Base-by-base conservation (phyloP, 2,888 invertebrate species). In the Imbricaverruca yamaguchii region DNA sequence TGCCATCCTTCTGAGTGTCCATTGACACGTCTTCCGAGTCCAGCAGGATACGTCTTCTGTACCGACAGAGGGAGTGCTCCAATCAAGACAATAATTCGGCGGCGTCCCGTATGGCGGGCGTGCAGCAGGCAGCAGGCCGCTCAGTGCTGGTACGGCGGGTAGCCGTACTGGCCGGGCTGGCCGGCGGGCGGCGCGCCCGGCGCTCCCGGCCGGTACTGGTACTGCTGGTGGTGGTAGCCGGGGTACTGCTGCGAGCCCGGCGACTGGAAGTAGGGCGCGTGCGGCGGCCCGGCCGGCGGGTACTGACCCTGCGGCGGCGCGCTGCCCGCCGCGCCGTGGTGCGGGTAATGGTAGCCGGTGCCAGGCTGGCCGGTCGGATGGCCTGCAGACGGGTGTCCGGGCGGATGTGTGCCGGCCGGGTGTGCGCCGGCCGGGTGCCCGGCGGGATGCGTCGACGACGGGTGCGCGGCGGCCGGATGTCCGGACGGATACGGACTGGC, bases 121-220 rank as follows among this genome's bases (percentile, higher is more conserved):
- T 4, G 2, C 39, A 39, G 39, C 39, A 39, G 39, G 39, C 39
- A 39, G 39, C 39, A 39, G 39, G 39, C 61, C 11, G 69, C 39
- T 74, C 53, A 74, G 55, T 74, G 78, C 57, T 78, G 78, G 57
- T 78, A 78, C 21, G 78, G 78, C 56, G 78, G 78, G 78, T 78
- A 74, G 53, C 74, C 74, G 74, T 74, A 78, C 57, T 78, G 78
- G 15, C 21, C 78, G 8, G 56, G 57, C 78, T 78, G 78, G 57
- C 57, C 78, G 57, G 78, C 78, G 8, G 78, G 57, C 56, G 78
- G 78, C 4, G 78, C 78, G 74, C 74, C 74, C 23, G 57, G 56
- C 4, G 78, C 57, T 12, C 12, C 78, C 56, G 78, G 78, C n/a
- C 78, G 56, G 78, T 78, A 78, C 78, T 78, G 78, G 57, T 56